These are phyloP conservation scores for Denticeps clupeoides DNA, from an alignment of 2,797 vertebrate species.

Conservation along the genomic window DNA sequence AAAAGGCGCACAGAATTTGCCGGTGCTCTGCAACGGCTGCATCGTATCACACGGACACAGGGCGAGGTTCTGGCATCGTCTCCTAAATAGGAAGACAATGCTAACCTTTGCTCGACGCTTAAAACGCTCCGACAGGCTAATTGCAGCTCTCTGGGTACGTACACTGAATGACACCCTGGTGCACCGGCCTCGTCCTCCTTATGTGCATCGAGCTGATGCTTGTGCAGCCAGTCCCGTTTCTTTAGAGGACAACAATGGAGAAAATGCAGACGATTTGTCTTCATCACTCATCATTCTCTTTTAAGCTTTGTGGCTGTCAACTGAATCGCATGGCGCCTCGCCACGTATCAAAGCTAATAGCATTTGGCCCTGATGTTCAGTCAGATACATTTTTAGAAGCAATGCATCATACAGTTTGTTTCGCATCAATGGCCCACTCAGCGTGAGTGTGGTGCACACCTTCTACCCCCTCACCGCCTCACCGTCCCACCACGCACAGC, in stretches of 20 bases:
- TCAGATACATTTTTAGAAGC: constrained; percentile 28
- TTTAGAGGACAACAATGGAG: neutral
- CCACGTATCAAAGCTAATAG: constrained; percentile 3
- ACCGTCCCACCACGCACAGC: neutral
- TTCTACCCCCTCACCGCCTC: constrained; percentile 1
- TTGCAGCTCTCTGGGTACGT: no score
- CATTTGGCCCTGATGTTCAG: constrained; percentile 22
- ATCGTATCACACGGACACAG: constrained; percentile 21
- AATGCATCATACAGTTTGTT: constrained; percentile 30
- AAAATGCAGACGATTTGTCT: constrained; percentile 26
- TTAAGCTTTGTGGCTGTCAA: constrained; percentile 11
- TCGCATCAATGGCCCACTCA: constrained; percentile 11
- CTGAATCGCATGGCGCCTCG: constrained; percentile 15
- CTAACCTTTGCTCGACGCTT: no score
- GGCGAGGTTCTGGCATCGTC: no score
- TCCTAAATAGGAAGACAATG: no score
- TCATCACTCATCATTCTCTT: constrained; percentile 20
- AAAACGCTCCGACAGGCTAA: no score
- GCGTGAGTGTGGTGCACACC: neutral
- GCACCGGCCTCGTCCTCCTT: no score
- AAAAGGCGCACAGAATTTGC: constrained; percentile 31
- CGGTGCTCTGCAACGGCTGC: constrained; percentile 19
- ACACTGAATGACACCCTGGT: no score
- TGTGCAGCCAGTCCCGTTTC: no score
- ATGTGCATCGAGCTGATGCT: no score